These are phyloP conservation scores for Antennarius striatus DNA, from an alignment of 2,113 vertebrate genomes.

Conservation along the genomic window DNA sequence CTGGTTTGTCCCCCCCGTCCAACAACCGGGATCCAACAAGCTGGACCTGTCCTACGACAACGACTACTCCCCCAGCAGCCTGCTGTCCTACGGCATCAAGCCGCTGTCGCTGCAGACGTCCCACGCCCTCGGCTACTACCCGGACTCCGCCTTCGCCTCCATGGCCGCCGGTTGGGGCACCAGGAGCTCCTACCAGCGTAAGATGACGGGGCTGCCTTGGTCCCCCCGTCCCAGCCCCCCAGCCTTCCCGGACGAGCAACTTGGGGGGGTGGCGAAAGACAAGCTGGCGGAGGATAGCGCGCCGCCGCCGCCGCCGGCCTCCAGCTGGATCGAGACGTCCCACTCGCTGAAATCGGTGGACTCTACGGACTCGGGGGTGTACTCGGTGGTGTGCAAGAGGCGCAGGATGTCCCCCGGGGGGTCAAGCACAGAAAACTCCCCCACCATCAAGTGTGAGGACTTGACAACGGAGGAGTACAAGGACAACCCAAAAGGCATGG, in stretches of 20 bases:
- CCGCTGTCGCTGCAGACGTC: constrained; percentile 95
- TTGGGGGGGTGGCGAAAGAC: constrained; percentile 84
- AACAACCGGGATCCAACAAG: constrained; percentile 91
- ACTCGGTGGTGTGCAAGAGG: constrained; percentile 93
- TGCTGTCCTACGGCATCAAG: constrained; percentile 96
- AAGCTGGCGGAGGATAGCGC: constrained; percentile 91
- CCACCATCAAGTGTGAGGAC: constrained; percentile 97
- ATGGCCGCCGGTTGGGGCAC: constrained; percentile 92
- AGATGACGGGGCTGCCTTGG: constrained; percentile 95
- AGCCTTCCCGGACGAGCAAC: constrained; percentile 90
- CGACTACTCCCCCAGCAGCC: constrained; percentile 91
- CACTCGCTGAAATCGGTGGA: constrained; percentile 95
- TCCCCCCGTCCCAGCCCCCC: constrained; percentile 92
- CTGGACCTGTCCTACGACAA: constrained; percentile 93
- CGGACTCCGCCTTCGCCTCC: constrained; percentile 91
- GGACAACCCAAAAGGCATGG: constrained; percentile 96
- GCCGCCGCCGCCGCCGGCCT: constrained; percentile 52
- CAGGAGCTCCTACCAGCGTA: constrained; percentile 92
- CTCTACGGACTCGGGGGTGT: constrained; percentile 91
- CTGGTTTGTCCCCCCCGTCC: constrained; percentile 95
- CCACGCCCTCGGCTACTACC: constrained; percentile 94
- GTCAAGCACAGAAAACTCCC: constrained; percentile 96
- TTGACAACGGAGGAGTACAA: constrained; percentile 94
- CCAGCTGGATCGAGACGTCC: constrained; percentile 92
- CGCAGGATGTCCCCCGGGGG: constrained; percentile 91